Evolutionary conservation across 92 coral and sea anemone genomes (phyloP).

Genomic region (Galaxea fascicularis): DNA sequence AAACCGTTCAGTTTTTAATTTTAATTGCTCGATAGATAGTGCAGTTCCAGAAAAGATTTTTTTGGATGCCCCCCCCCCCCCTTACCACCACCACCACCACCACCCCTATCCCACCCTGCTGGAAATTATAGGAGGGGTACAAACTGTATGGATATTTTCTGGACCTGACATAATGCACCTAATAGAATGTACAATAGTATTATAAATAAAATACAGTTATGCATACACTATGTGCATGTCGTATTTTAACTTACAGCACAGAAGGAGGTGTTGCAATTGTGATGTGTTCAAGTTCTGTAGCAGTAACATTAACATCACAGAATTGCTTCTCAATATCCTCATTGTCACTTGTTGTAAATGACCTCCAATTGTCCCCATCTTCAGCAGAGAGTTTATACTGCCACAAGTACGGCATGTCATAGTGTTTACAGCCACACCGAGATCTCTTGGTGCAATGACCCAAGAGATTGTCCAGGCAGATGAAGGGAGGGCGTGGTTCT

Average conservation of each 20-base stretch:
- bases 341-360: slow-evolving; percentile 58
- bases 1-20: too few species aligned
- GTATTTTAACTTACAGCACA: slow-evolving; percentile 34
- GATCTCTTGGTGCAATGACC: slow-evolving; percentile 63
- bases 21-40: too few species aligned
- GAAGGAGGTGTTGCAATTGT: slow-evolving; percentile 42
- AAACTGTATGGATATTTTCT: too few species aligned
- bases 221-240: too few species aligned
- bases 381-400: slow-evolving; percentile 47
- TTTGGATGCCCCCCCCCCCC: too few species aligned
- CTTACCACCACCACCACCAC: too few species aligned
- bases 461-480: slow-evolving; percentile 71
- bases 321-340: slow-evolving; percentile 72
- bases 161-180: not conserved
- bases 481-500: slow-evolving; percentile 5
- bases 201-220: too few species aligned
- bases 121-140: too few species aligned
- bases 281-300: slow-evolving; percentile 45
- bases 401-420: slow-evolving; percentile 70
- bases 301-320: slow-evolving; percentile 71
- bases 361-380: slow-evolving; percentile 52
- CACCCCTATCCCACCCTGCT: too few species aligned
- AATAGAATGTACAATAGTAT: not conserved
- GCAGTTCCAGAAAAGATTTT: too few species aligned
- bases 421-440: slow-evolving; percentile 63